Evolutionary conservation across 2,113 vertebrate species (phyloP).

Genomic region (Aegotheles bennettii): DNA sequence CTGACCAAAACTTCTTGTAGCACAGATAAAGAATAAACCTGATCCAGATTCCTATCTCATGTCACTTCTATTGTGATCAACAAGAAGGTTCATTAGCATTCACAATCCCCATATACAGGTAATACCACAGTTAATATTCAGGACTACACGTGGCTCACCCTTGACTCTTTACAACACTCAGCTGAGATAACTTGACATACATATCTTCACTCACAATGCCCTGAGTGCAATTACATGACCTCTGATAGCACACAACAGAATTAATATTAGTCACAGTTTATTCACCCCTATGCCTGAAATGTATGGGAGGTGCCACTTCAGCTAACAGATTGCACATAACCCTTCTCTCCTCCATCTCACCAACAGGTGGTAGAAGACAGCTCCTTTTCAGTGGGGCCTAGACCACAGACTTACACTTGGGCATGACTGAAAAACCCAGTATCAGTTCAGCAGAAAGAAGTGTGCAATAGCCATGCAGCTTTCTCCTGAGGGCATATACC

Average conservation of each 20-base stretch:
- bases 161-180: not conserved
- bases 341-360: not conserved
- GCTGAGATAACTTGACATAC: not conserved
- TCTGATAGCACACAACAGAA: not conserved
- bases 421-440: not conserved
- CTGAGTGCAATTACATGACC: not conserved
- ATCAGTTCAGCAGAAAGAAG: not conserved
- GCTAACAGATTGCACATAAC: not conserved
- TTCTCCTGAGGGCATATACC: not conserved
- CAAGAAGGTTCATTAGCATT: not conserved
- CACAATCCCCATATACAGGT: not conserved
- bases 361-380: not conserved
- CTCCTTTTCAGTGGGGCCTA: not conserved
- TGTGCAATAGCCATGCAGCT: not conserved
- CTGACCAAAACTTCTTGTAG: not conserved
- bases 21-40: not conserved
- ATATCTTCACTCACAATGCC: not conserved
- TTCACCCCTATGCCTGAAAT: not conserved
- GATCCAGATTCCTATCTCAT: not conserved
- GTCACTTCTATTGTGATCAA: not conserved
- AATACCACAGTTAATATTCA: not conserved
- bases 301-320: not conserved
- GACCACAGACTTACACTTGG: fast-evolving
- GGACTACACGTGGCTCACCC: fast-evolving
- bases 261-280: not conserved